Percentiles rank a stretch among this genome's conserved stretches.
Evolutionary conservation across 2,797 vertebrate genomes (phyloP).

Genomic region (Pteropus rufus): DNA sequence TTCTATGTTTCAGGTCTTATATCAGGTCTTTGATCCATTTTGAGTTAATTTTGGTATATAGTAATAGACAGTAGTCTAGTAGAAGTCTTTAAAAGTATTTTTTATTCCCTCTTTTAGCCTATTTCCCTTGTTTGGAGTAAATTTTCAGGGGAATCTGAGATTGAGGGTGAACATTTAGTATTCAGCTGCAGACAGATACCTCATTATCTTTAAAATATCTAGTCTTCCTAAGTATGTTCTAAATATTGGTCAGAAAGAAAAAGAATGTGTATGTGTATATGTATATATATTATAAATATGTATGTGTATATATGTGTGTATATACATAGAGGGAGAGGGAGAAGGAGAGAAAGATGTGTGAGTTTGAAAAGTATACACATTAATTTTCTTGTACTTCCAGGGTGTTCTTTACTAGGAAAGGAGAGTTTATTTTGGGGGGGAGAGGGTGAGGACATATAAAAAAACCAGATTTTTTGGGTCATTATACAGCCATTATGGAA

Average conservation of each 20-base stretch:
- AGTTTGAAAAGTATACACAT: background rate
- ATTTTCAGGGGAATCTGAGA: background rate
- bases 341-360: background rate
- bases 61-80: background rate
- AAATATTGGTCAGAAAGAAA: background rate
- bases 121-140: background rate
- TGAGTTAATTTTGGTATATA: too few species aligned
- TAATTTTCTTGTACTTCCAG: background rate
- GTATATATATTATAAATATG: fast-evolving
- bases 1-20: too few species aligned
- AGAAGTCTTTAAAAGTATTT: background rate
- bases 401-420: background rate
- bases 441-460: background rate
- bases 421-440: background rate
- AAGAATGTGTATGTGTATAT: fast-evolving
- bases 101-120: background rate
- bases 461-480: background rate
- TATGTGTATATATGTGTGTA: background rate
- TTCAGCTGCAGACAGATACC: background rate
- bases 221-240: background rate
- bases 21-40: too few species aligned
- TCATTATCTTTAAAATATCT: constrained; percentile 2
- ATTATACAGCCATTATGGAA: background rate
- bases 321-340: too few species aligned
- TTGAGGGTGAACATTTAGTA: background rate